Evolutionary conservation across 2,888 invertebrate genomes (phyloP).

Genomic region (Scaptomyza parva): DNA sequence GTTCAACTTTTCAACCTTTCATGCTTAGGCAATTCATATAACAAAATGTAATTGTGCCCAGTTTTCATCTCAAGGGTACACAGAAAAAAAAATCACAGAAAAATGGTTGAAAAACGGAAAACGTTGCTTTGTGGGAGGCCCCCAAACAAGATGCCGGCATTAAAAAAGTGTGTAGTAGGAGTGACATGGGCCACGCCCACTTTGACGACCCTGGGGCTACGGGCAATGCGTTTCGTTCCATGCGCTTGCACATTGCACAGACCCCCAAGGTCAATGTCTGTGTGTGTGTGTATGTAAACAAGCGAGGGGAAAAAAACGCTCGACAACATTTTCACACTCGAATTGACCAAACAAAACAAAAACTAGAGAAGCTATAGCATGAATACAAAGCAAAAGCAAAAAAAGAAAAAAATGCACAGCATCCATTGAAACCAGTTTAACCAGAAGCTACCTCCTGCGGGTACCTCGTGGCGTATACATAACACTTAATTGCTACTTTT

Average conservation of each 20-base stretch:
- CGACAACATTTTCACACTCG: conserved; percentile 78
- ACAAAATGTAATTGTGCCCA: conserved; percentile 18
- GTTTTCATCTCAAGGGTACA: conserved; percentile 32
- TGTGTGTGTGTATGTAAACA: conserved; percentile 43
- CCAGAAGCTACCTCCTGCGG: conserved; percentile 8
- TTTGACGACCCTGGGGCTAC: conserved; percentile 34
- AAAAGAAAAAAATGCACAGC: background rate
- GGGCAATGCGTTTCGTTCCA: conserved; percentile 61
- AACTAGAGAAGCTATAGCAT: conserved; percentile 29
- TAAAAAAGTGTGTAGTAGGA: conserved; percentile 19
- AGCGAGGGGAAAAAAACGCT: conserved; percentile 53
- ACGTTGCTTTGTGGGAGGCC: conserved; percentile 42
- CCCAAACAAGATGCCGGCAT: conserved; percentile 40
- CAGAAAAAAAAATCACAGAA: background rate
- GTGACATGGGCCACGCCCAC: conserved; percentile 20
- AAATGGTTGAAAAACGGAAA: conserved; percentile 50
- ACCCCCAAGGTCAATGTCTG: conserved; percentile 71
- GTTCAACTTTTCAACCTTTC: background rate
- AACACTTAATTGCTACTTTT: conserved; percentile 64
- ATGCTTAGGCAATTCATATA: background rate
- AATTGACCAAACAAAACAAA: conserved; percentile 76
- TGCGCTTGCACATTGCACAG: conserved; percentile 69
- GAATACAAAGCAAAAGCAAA: conserved; percentile 12
- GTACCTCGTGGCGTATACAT: conserved; percentile 58
- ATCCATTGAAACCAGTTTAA: conserved; percentile 22